Evolutionary conservation across 2,888 invertebrate genomes (phyloP).

Genomic region (Lissonota sp.): DNA sequence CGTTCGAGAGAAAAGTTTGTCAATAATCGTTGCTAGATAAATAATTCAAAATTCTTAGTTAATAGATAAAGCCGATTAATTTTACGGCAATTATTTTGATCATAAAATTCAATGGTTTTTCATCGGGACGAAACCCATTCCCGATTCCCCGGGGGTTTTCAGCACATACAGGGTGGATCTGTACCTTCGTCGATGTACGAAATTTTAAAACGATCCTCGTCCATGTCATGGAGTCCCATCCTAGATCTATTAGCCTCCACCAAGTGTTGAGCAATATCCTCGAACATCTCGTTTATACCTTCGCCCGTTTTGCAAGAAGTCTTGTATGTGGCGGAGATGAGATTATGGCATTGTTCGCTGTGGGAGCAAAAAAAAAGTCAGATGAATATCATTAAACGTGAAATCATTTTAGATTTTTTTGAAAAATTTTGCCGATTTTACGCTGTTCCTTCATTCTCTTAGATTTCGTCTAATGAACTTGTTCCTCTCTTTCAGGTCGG

Average conservation of each 20-base stretch:
- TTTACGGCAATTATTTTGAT: no score
- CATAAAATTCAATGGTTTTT: no score
- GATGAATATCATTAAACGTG: slow-evolving; percentile 10
- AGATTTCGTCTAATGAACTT: no score
- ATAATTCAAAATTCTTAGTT: no score
- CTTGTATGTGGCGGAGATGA: slow-evolving; percentile 94
- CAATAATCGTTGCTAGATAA: no score
- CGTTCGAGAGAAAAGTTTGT: no score
- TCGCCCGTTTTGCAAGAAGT: slow-evolving; percentile 95
- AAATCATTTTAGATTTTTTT: no score
- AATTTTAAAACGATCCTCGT: slow-evolving; percentile 91
- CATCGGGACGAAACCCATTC: no score
- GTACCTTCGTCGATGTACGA: slow-evolving; percentile 86
- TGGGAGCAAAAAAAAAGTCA: slow-evolving; percentile 73
- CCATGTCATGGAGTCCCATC: slow-evolving; percentile 92
- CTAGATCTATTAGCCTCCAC: slow-evolving; percentile 93
- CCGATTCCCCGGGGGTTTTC: slow-evolving; percentile 58
- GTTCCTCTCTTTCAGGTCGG: slow-evolving; percentile 86
- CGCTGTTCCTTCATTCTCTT: no score
- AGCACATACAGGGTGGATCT: slow-evolving; percentile 85
- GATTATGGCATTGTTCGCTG: slow-evolving; percentile 96
- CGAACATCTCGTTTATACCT: slow-evolving; percentile 96
- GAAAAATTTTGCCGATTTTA: no score
- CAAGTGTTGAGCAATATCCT: slow-evolving; percentile 92
- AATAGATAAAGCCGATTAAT: no score